Percentiles rank a stretch among this genome's conserved stretches.
phyloP scores from a whole-genome alignment of 2,888 invertebrate genomes.

The Scaptodrosophila latifasciaeformis region DNA sequence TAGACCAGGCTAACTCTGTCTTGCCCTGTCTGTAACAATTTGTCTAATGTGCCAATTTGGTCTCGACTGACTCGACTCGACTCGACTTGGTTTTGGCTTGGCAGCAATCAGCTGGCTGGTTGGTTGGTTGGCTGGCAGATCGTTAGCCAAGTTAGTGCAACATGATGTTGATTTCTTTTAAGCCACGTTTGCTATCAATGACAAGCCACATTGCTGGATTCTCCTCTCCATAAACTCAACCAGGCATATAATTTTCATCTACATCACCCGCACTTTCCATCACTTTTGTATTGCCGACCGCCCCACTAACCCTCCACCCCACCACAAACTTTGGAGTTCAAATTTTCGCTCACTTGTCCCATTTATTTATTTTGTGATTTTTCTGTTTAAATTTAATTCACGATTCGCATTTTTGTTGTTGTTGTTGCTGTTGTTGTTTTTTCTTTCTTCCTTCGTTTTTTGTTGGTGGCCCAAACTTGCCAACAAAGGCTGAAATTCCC shows the following conservation, averaged over 20 bases:
- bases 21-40: conserved; percentile 50
- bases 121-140: too few species aligned
- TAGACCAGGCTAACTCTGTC: conserved; percentile 1
- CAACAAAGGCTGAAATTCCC: too few species aligned
- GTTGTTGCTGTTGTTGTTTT: not conserved
- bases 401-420: conserved; percentile 39
- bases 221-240: not conserved
- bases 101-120: conserved; percentile 20
- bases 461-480: too few species aligned
- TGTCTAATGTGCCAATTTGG: conserved; percentile 69
- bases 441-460: too few species aligned
- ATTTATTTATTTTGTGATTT: conserved; percentile 66
- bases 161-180: conserved; percentile 50
- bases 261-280: too few species aligned
- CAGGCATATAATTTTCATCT: conserved; percentile 47
- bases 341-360: conserved; percentile 59
- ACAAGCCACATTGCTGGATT: conserved; percentile 36
- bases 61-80: too few species aligned
- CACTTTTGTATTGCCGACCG: too few species aligned
- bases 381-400: conserved; percentile 67
- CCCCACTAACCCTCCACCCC: too few species aligned
- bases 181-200: conserved; percentile 53
- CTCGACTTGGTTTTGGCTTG: too few species aligned
- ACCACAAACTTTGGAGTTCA: not conserved
- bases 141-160: conserved; percentile 37